phyloP scores from a whole-genome alignment of 2,888 invertebrate genomes.

The Pseudanteris insignis region DNA sequence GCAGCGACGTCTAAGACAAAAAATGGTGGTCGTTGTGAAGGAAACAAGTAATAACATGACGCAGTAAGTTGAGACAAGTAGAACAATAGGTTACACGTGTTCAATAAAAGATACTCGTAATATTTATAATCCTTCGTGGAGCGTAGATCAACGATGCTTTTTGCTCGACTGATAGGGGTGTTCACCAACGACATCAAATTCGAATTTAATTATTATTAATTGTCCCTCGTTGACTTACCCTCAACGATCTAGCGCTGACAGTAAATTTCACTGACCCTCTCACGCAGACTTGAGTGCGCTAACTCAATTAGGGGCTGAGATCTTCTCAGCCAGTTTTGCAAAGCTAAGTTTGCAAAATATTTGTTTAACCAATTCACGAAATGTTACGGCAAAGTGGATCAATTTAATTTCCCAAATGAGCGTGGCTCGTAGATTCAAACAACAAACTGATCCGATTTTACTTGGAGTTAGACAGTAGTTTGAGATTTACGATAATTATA shows the following conservation, averaged over 20 bases:
- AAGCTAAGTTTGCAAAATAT: conserved; percentile 18
- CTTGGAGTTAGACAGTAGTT: no score
- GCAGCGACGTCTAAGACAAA: conserved; percentile 30
- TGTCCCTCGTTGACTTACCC: conserved; percentile 44
- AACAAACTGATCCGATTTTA: no score
- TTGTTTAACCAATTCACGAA: conserved; percentile 4
- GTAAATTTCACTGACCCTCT: conserved; percentile 38
- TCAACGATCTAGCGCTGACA: conserved; percentile 22
- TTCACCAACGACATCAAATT: conserved; percentile 48
- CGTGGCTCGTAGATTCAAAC: no score
- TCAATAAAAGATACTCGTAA: conserved; percentile 48
- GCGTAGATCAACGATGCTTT: conserved; percentile 63
- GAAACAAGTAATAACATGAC: conserved; percentile 40
- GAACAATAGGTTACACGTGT: no score
- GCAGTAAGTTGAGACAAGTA: no score
- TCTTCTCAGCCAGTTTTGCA: conserved; percentile 6
- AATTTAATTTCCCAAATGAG: no score
- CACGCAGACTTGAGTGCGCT: conserved; percentile 20
- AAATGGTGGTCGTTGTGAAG: conserved; percentile 29
- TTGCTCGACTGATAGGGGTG: conserved; percentile 61
- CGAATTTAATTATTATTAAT: conserved; percentile 60
- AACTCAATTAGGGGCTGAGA: conserved; percentile 27
- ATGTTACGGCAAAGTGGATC: no score
- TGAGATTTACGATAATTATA: no score
- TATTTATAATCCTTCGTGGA: conserved; percentile 56